phyloP scores from a whole-genome alignment of 2,888 invertebrate genomes.

The Xestia xanthographa region DNA sequence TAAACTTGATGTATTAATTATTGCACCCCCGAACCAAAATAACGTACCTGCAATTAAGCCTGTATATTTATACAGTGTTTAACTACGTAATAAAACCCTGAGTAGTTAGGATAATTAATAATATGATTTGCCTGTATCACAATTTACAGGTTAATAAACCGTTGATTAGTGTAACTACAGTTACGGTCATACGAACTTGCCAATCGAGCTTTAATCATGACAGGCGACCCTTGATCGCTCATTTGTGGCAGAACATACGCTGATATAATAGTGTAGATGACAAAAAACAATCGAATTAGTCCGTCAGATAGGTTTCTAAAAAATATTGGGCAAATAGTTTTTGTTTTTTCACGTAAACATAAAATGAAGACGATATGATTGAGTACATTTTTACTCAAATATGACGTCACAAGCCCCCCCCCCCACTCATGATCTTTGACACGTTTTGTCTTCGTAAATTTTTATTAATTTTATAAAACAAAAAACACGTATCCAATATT shows the following conservation, averaged over 20 bases:
- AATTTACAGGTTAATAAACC: constrained; percentile 8
- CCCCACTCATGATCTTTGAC: too few relatives aligned
- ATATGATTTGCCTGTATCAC: neutral
- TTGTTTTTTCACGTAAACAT: too few relatives aligned
- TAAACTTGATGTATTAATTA: neutral
- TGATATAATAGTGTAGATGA: neutral
- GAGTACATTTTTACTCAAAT: too few relatives aligned
- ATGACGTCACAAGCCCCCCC: too few relatives aligned
- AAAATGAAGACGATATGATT: too few relatives aligned
- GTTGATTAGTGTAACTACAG: constrained; percentile 16
- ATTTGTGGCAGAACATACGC: neutral
- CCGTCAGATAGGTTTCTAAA: too few relatives aligned
- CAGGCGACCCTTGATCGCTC: neutral
- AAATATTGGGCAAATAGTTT: too few relatives aligned
- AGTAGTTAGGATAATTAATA: neutral
- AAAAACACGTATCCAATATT: too few relatives aligned
- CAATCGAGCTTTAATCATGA: constrained; percentile 27
- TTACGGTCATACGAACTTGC: constrained; percentile 4
- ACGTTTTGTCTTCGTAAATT: too few relatives aligned
- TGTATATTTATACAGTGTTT: neutral
- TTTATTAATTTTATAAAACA: too few relatives aligned
- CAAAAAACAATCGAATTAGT: too few relatives aligned
- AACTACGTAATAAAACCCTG: neutral
- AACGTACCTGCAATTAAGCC: neutral
- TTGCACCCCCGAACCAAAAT: neutral